Base-by-base conservation (phyloP, 2,113 vertebrate species). In the Sarotherodon lohbergeri region DNA sequence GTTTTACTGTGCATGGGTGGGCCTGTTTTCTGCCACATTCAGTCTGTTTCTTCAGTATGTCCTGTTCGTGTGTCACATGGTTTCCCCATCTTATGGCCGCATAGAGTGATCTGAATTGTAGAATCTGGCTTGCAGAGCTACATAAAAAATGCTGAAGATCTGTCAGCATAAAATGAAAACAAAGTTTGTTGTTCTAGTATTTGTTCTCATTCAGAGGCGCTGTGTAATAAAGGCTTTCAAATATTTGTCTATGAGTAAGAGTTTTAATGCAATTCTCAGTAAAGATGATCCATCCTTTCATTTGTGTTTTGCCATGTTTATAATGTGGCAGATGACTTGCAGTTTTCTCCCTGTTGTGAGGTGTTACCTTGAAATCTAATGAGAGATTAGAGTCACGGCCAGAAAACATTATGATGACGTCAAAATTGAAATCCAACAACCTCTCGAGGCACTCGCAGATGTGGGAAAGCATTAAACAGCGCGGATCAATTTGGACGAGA, bases 221-320 rank as follows among this genome's bases (percentile, higher is more conserved):
- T 93, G 91, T 96, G 90, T 84, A 94, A 96, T 95, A 96, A 95
- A 95, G 16, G 88, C 85, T 94, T 93, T 90, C 11, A 79, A 86
- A 73, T 86, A 86, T 88, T 50, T 88, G 29, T 87, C 84, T 85
- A 66, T 68, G 39, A 76, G 19, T 63, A 80, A 79, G 59, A 36
- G 19, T 39, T 66, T 90, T 46, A 55, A 83, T 84, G 16, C n/a
- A 63, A 2, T 78, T 82, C 27, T 17, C 50, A 54, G 57, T 52
- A 79, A 41, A 61, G 36, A 36, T 7, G 34, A 63, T 57, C 27
- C 13, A 24, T 52, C 43, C 43, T 78, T 52, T 78, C 10, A n/a
- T 50, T 78, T 78, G 73, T n/a, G 73, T 78, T 66, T 22, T 78
- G 27, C 27, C 9, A 78, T 50, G 43, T 50, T 48, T 27, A 19